phyloP scores from a whole-genome alignment of 2,797 vertebrate genomes.

The Caiman crocodilus region DNA sequence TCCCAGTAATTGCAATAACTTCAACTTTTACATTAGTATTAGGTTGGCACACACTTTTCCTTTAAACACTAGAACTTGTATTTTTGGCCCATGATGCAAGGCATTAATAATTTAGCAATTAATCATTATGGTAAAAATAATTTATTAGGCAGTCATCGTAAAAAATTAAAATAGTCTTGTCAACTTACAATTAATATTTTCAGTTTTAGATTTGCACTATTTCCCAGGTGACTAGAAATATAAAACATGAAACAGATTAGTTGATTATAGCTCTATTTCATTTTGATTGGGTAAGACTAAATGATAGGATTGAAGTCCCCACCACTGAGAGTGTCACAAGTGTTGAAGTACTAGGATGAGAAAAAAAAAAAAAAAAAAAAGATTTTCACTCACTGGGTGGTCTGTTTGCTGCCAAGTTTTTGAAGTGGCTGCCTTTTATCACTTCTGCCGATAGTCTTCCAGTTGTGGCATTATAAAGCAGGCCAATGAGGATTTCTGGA shows the following conservation, averaged over 20 bases:
- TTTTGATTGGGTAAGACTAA: constrained; percentile 74
- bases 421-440: constrained; percentile 99
- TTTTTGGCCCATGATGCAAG: constrained; percentile 67
- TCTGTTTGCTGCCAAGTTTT: constrained; percentile 96
- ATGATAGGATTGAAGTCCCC: constrained; percentile 71
- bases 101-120: constrained; percentile 77
- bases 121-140: constrained; percentile 76
- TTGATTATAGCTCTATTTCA: constrained; percentile 75
- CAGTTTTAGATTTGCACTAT: constrained; percentile 80
- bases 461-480: constrained; percentile 97
- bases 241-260: constrained; percentile 82
- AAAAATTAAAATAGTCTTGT: constrained; percentile 80
- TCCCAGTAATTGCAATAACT: constrained; percentile 39
- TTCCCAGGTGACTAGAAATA: constrained; percentile 79
- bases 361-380: constrained; percentile 27
- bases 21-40: constrained; percentile 64
- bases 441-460: constrained; percentile 97
- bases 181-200: constrained; percentile 81
- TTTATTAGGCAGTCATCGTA: constrained; percentile 79
- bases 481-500: constrained; percentile 95
- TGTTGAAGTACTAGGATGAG: constrained; percentile 74
- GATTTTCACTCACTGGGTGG: constrained; percentile 95
- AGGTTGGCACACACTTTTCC: constrained; percentile 61
- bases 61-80: constrained; percentile 67
- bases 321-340: constrained; percentile 52